Evolutionary conservation across 1,140 invertebrate genomes (phyloP).

Genomic region (Drosophila ficusphila): DNA sequence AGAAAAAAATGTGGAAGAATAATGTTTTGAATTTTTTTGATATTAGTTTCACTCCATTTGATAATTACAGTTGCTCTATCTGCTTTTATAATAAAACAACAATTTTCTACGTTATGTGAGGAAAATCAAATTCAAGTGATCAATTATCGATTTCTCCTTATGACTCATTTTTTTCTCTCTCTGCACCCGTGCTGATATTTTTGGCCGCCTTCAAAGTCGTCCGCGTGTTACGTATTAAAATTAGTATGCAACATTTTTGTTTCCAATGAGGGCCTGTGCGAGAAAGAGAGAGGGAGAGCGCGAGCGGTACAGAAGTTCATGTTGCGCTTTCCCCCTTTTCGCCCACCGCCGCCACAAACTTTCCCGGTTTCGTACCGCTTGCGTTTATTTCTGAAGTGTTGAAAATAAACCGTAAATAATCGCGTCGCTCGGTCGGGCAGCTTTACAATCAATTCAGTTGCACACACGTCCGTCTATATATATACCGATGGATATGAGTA

Average conservation of each 20-base stretch:
- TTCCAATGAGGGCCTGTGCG: conserved; percentile 32
- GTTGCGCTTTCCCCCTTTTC: conserved; percentile 48
- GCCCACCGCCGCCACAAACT: not conserved
- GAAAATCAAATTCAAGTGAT: too few species aligned
- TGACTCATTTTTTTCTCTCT: conserved; percentile 29
- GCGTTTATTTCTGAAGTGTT: conserved; percentile 80
- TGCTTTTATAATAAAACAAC: too few species aligned
- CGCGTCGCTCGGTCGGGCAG: conserved; percentile 60
- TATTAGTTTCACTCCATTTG: too few species aligned
- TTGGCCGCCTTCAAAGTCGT: conserved; percentile 65
- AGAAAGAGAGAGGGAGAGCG: conserved; percentile 2
- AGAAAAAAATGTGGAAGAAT: not conserved
- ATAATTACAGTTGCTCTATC: too few species aligned
- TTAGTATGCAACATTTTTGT: conserved; percentile 82
- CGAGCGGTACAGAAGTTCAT: conserved; percentile 50
- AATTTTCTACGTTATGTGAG: too few species aligned
- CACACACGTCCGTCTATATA: conserved; percentile 54
- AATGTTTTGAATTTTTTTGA: too few species aligned
- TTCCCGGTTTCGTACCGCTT: not conserved
- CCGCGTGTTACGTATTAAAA: conserved; percentile 81
- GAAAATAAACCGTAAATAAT: conserved; percentile 83
- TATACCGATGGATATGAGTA: conserved; percentile 30
- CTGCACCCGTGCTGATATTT: conserved; percentile 49
- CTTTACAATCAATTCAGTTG: conserved; percentile 82
- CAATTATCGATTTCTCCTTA: not conserved